Evolutionary conservation across 2,888 invertebrate genomes (phyloP).

Genomic region (Nomada goodeniana): DNA sequence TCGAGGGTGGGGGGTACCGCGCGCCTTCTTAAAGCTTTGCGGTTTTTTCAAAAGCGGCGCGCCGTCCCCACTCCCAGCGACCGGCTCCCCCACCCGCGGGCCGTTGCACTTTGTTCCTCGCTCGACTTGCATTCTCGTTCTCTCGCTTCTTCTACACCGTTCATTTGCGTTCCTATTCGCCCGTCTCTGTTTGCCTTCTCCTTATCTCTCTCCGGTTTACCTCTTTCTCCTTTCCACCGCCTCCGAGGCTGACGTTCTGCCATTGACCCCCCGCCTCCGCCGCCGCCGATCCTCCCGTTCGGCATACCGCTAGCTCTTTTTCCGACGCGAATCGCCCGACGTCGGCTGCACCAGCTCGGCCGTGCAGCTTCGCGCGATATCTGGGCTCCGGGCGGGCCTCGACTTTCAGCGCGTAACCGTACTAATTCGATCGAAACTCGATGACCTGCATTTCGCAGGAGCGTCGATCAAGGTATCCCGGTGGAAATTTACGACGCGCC

Average conservation of each 20-base stretch:
- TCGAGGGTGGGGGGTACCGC: slow-evolving; percentile 82
- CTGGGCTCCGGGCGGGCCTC: slow-evolving; percentile 8
- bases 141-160: slow-evolving; percentile 48
- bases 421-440: slow-evolving; percentile 47
- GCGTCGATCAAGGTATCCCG: slow-evolving; percentile 18
- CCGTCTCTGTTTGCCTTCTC: slow-evolving; percentile 31
- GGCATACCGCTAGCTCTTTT: slow-evolving; percentile 45
- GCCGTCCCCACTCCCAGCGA: slow-evolving; percentile 73
- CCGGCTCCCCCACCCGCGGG: slow-evolving; percentile 43
- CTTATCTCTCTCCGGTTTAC: slow-evolving; percentile 42
- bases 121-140: slow-evolving; percentile 19
- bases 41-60: slow-evolving; percentile 83
- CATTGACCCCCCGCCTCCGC: slow-evolving; percentile 35
- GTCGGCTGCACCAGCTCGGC: slow-evolving; percentile 40
- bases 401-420: slow-evolving; percentile 15
- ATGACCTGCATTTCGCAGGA: slow-evolving; percentile 30
- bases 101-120: slow-evolving; percentile 33
- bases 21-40: slow-evolving; percentile 83
- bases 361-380: slow-evolving; percentile 17
- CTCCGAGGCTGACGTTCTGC: slow-evolving; percentile 31
- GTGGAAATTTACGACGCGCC: slow-evolving; percentile 41
- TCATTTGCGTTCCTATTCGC: slow-evolving; percentile 37
- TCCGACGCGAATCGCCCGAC: slow-evolving; percentile 54
- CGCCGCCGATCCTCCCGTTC: slow-evolving; percentile 8
- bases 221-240: slow-evolving; percentile 7